Evolutionary conservation across 1,140 invertebrate genomes (phyloP).

Genomic region (Cydia pomonella): DNA sequence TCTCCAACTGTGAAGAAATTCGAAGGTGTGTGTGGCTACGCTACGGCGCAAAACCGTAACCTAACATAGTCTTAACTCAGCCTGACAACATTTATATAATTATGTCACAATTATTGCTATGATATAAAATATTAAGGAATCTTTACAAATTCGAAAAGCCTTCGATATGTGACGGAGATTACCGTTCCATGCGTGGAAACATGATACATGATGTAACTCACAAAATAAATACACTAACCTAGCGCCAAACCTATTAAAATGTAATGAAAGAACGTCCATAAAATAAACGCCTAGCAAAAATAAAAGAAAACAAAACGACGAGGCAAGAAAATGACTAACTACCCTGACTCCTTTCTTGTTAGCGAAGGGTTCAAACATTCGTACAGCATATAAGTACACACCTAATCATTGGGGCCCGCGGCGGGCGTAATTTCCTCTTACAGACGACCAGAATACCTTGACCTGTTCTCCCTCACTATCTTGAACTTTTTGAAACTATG

Average conservation of each 20-base stretch:
- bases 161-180: too few species aligned
- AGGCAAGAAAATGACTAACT: conserved; percentile 6
- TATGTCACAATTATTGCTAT: too few species aligned
- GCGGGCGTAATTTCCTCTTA: conserved; percentile 40
- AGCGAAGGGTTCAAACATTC: conserved; percentile 28
- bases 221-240: too few species aligned
- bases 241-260: not conserved
- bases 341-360: conserved; percentile 10
- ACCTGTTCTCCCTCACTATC: conserved; percentile 1
- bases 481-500: not conserved
- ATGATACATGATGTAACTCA: too few species aligned
- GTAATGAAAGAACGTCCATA: not conserved
- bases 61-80: too few species aligned
- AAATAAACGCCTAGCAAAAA: not conserved
- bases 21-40: too few species aligned
- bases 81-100: too few species aligned
- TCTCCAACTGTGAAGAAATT: too few species aligned
- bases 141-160: too few species aligned
- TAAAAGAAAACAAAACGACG: not conserved
- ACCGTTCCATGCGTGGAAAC: too few species aligned
- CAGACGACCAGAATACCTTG: conserved; percentile 29
- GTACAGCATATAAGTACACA: conserved; percentile 42
- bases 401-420: conserved; percentile 43
- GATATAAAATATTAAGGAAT: too few species aligned
- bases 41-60: too few species aligned